Evolutionary conservation across 2,888 invertebrate species (phyloP).

Genomic region (Nemotelus pantherinus): DNA sequence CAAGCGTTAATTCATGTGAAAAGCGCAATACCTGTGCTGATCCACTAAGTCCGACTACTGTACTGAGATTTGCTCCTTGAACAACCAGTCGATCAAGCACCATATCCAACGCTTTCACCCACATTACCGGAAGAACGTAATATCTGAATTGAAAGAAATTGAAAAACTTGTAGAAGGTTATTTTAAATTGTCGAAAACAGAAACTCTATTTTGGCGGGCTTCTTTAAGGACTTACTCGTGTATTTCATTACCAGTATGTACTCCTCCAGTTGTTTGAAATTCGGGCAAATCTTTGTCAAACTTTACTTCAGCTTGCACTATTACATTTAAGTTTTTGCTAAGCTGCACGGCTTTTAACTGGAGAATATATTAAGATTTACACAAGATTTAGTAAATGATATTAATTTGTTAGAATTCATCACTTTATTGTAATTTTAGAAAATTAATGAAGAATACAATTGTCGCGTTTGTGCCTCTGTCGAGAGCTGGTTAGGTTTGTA

Average conservation of each 20-base stretch:
- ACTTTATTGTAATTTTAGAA: no score
- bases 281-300: constrained; percentile 95
- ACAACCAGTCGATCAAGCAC: constrained; percentile 84
- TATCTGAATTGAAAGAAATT: constrained; percentile 66
- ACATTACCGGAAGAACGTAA: constrained; percentile 88
- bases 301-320: constrained; percentile 83
- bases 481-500: no score
- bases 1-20: neutral
- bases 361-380: constrained; percentile 58
- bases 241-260: constrained; percentile 65
- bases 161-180: neutral
- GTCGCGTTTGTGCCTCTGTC: no score
- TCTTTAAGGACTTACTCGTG: constrained; percentile 58
- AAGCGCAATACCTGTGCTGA: constrained; percentile 80
- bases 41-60: constrained; percentile 87
- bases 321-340: constrained; percentile 75
- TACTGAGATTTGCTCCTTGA: constrained; percentile 83
- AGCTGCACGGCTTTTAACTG: constrained; percentile 92
- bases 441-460: no score
- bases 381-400: constrained; percentile 37
- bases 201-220: no score
- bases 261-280: constrained; percentile 74
- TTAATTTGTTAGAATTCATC: neutral
- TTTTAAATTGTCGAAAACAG: no score
- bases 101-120: constrained; percentile 95